Conservation (phyloP, 92 coral and sea anemone genomes). For the Zoanthus solanderi region DNA sequence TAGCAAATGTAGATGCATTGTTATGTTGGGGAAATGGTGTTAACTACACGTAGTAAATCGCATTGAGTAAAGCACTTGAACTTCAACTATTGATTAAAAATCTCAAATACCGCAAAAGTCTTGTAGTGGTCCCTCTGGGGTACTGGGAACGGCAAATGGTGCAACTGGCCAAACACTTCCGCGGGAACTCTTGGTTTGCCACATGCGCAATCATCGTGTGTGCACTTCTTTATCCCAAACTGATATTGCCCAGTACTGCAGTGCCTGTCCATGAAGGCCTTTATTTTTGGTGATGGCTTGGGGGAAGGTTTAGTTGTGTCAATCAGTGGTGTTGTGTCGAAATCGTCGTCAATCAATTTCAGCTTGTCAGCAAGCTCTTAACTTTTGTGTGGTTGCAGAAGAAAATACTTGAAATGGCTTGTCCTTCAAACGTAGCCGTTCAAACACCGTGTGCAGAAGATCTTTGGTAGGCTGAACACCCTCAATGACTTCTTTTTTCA, state of each 20-base stretch:
- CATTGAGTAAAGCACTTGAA: background rate
- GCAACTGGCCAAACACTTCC: slow-evolving; percentile 59
- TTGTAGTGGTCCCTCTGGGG: slow-evolving; percentile 62
- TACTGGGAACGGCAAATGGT: slow-evolving; percentile 72
- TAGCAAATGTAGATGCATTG: too few species aligned
- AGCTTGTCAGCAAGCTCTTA: slow-evolving; percentile 38
- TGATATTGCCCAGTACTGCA: slow-evolving; percentile 59
- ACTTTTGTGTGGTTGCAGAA: slow-evolving; percentile 40
- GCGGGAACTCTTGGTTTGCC: slow-evolving; percentile 57
- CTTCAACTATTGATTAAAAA: slow-evolving; percentile 8
- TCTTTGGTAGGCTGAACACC: slow-evolving; percentile 49
- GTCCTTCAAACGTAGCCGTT: slow-evolving; percentile 50
- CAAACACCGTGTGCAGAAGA: slow-evolving; percentile 54
- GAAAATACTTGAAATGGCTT: slow-evolving; percentile 45
- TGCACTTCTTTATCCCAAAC: slow-evolving; percentile 54
- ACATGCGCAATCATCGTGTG: slow-evolving; percentile 60
- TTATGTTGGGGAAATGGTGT: too few species aligned
- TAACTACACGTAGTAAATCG: background rate
- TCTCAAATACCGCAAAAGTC: slow-evolving; percentile 53
- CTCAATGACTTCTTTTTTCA: background rate
- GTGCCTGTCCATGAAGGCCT: slow-evolving; percentile 58
- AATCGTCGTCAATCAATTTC: slow-evolving; percentile 49
- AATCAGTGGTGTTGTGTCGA: slow-evolving; percentile 45
- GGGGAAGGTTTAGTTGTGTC: slow-evolving; percentile 54
- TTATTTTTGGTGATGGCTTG: slow-evolving; percentile 46